These are phyloP conservation scores for Sorex araneus DNA, from an alignment of 2,113 vertebrate species.

Conservation along the genomic window DNA sequence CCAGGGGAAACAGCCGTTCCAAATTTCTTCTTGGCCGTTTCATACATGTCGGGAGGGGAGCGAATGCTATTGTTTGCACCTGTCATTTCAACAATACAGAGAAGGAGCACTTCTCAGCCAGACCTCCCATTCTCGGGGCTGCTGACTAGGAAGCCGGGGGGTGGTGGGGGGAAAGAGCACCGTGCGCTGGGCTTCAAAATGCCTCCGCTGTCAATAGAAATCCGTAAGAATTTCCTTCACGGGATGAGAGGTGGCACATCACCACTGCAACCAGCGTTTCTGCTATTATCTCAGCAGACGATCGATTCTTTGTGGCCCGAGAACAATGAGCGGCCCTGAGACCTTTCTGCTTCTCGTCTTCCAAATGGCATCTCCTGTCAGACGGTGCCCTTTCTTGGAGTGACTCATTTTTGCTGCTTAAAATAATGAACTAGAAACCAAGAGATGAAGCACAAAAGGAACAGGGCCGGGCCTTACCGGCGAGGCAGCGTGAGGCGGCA, in stretches of 20 bases:
- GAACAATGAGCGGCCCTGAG: conserved; percentile 31
- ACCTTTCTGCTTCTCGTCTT: not conserved
- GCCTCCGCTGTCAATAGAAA: conserved; percentile 56
- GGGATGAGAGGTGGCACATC: conserved; percentile 7
- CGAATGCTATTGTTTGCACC: conserved; percentile 18
- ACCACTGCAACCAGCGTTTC: not conserved
- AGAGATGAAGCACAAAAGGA: conserved; percentile 41
- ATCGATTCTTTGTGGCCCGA: conserved; percentile 28
- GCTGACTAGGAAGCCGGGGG: conserved; percentile 41
- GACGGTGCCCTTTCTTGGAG: conserved; percentile 33
- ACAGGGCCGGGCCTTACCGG: not conserved
- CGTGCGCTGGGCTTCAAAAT: conserved; percentile 4
- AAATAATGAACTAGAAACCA: conserved; percentile 59
- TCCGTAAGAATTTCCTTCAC: conserved; percentile 57
- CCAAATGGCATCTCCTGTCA: conserved; percentile 36
- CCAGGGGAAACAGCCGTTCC: conserved; percentile 53
- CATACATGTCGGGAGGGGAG: conserved; percentile 59
- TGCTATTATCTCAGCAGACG: conserved; percentile 56
- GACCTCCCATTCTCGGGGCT: conserved; percentile 27
- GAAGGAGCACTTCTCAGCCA: not conserved
- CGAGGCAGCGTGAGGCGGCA: not conserved
- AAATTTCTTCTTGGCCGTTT: conserved; percentile 39
- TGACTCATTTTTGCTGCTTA: conserved; percentile 58
- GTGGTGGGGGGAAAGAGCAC: conserved; percentile 46
- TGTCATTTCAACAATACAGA: not conserved